phyloP scores from a whole-genome alignment of 1,140 invertebrate genomes.

The Hypothenemus hampei region DNA sequence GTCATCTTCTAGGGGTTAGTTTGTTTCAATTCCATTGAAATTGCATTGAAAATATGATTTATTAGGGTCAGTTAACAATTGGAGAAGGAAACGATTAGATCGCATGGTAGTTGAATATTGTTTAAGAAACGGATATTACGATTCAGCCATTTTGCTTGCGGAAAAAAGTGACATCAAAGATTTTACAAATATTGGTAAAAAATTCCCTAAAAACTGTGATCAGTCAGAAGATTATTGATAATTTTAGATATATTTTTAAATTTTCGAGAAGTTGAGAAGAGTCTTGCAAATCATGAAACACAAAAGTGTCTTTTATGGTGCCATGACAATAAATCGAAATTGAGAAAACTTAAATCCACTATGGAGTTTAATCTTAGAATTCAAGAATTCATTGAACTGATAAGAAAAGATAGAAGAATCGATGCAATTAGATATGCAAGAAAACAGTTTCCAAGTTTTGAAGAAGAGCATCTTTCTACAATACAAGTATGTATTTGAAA shows the following conservation, averaged over 20 bases:
- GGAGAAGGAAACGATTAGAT: conserved; percentile 85
- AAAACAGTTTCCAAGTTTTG: conserved; percentile 83
- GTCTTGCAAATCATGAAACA: conserved; percentile 75
- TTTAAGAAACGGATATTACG: conserved; percentile 92
- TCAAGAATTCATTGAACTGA: conserved; percentile 90
- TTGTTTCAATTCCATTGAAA: too few species aligned
- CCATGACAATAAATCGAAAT: conserved; percentile 93
- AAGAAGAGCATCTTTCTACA: conserved; percentile 80
- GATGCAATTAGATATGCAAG: conserved; percentile 93
- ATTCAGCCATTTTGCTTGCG: conserved; percentile 81
- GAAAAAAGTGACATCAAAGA: conserved; percentile 78
- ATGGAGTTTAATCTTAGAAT: conserved; percentile 91
- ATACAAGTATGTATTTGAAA: conserved; percentile 56
- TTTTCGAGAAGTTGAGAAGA: conserved; percentile 81
- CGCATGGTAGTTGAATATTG: conserved; percentile 96
- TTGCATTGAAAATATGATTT: not conserved
- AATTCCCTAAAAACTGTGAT: not conserved
- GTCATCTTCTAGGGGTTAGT: too few species aligned
- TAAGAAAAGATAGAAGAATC: conserved; percentile 74
- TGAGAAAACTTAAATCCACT: conserved; percentile 85
- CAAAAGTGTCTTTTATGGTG: conserved; percentile 92
- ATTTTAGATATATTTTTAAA: conserved; percentile 78
- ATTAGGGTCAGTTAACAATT: conserved; percentile 64
- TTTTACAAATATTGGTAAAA: conserved; percentile 82
- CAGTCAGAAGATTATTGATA: not conserved